Evolutionary conservation across 2,797 vertebrate genomes (phyloP), one percentile per base, ranked within the genome.

Genomic region (Onychomys leucogaster): DNA sequence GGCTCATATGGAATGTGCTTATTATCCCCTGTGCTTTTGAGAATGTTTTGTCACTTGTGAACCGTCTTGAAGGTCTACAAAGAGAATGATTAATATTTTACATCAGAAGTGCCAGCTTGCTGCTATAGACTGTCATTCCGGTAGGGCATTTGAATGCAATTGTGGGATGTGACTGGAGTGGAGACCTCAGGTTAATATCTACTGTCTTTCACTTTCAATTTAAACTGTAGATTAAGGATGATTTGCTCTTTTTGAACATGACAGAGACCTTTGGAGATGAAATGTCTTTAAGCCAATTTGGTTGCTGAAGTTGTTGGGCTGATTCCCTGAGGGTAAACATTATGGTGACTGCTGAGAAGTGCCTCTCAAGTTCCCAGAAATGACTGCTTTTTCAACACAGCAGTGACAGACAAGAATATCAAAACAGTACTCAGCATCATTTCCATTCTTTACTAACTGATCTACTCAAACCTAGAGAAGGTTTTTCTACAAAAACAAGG

Each of bases 221-320:
- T 95, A 93, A 98, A 93, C 5, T 2, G 41, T 80, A 97, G 96
- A 98, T 97, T 97, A 98, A 96, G 55, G 63, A 76, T 95, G 95
- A 97, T 97, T 98, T 97, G 82, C 94, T 98, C 94, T 96, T 98
- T 96, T 86, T 97, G 96, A 97, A 95, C 63, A 89, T 92, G 80
- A 97, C 93, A 96, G 95, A 98, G 98, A 92, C 67, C 89, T 98
- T 98, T 97, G 86, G 81, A 96, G 85, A 97, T 95, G 8, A 97
- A 98, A 97, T 96, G 69, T 91, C 90, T 98, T 95, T 97, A 97
- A 97, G 91, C 67, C 95, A 81, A 67, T 97, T 97, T 96, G 91
- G 67, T 88, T 92, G 95, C 92, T 96, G 75, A 84, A 95, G 89
- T 96, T 63, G 94, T 89, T 97, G 94, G 97, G 69, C 65, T 0